Evolutionary conservation across 2,888 invertebrate genomes (phyloP), one percentile per base, ranked within the genome.

Genomic region (Melieria crassipennis): DNA sequence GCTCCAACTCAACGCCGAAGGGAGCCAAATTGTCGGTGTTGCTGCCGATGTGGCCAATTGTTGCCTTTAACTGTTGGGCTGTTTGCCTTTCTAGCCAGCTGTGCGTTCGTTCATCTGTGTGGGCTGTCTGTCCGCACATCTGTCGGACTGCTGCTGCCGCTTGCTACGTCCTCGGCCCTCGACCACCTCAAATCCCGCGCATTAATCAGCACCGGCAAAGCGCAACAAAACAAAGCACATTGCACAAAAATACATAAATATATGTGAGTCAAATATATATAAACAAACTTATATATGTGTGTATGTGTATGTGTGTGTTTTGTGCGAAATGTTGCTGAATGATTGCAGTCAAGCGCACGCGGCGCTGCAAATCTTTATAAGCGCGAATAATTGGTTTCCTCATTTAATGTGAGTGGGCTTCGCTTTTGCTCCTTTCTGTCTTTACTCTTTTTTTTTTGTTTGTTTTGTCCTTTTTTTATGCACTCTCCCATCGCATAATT

Each of bases 371-470:
- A 30, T 30, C 30, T 30, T 30, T 30, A 30, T 82, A 82, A 83
- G 82, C 80, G 80, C 84, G 82, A 84, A 83, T 84, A 84, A 84
- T 84, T 84, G 84, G 85, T 84, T 84, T 83, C 82, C 83, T 84
- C 82, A 82, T 82, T 83, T 83, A 82, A 82, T 83, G 80, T 79
- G 81, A 84, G 82, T 81, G 80, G 80, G 55, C 73, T 73, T 63
- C 47, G 48, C 10, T 16, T n/a, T 47, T 62, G 48, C 16, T 48
- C 4, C 42, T 16, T n/a, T 47, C 30, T 30, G 30, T 30, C 30
- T 30, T 30, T 30, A 1, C 30, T 30, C 30, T 30, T 30, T 30
- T 30, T 30, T 79, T 81, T 78, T 80, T 80, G 80, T 82, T 79
- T 79, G 60, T 55, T 70, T 69, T 64, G 43, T 30, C 30, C 30